Evolutionary conservation across 2,888 invertebrate genomes (phyloP), one percentile per base, ranked within the genome.

Genomic region (Beris morrisii): DNA sequence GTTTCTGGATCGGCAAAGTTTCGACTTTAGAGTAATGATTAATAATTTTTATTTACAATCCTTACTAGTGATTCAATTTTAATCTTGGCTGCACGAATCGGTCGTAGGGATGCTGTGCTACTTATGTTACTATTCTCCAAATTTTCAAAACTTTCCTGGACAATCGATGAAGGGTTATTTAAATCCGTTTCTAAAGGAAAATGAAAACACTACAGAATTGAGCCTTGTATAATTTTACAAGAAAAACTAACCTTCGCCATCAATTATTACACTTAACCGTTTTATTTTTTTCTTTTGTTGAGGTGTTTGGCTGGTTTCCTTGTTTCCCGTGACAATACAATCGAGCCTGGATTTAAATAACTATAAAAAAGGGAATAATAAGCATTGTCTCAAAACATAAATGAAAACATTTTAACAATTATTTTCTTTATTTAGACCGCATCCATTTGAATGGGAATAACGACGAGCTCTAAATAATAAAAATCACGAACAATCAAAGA

Each of bases 81-180:
- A 5, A 76, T 32, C 61, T 75, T 79, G 2, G 79, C 79, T 0
- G 77, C 78, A 3, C 80, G 75, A 63, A 74, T 73, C 5, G 79
- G 79, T 2, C 80, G 61, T 15, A 22, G 4, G 9, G 43, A 56
- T 45, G 13, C n/a, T 15, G 38, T 46, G 32, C 65, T 43, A 5
- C 38, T 3, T 55, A 75, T 61, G 15, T 50, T 50, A 38, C 12
- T 50, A n/a, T 15, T 52, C 50, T 61, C 61, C 50, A 38, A 5
- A 38, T 38, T 38, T 38, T 5, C 38, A 5, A 5, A 38, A 38
- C 9, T 9, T 38, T 38, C 38, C 9, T 38, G 38, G 5, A 38
- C 38, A 38, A 22, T 22, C 38, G 38, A 38, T 38, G 38, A 38
- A 38, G 22, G 22, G 22, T 22, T 22, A 22, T 22, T 22, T 22